Evolutionary conservation across 2,888 invertebrate genomes (phyloP), one percentile per base, ranked within the genome.

Genomic region (Drosophila hamatofila): DNA sequence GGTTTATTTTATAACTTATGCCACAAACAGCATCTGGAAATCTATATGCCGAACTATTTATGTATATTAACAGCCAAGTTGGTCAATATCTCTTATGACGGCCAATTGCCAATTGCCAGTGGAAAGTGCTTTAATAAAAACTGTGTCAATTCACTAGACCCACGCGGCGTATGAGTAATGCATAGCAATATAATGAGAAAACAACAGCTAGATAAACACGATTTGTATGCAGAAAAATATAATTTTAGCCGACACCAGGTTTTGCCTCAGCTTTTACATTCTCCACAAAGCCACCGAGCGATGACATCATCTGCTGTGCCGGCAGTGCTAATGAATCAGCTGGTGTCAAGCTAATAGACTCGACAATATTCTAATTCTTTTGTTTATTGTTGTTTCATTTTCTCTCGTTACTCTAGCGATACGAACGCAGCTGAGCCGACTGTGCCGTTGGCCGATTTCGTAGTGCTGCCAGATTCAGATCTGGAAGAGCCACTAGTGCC

Each of bases 311-410:
- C 27, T 7, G 9, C 8, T n/a, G 9, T 46, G 46, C 30, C 49
- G 46, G 25, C 75, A 25, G 42, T 46, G 84, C 75, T 73, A 88
- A 89, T 89, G 80, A 80, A 78, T 85, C 85, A 89, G 75, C 84
- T 71, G 73, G 49, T 41, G 12, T 35, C 61, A 44, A 41, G 51
- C 54, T 46, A 23, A 56, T 49, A 54, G 23, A 52, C 58, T 54
- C 54, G 56, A 55, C 25, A 55, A 57, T 42, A 59, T 49, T 61
- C n/a, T 23, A 48, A 64, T 48, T 57, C 49, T 35, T 65, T 16
- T 37, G 0, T 7, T 49, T 27, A 56, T 59, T 23, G 37, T 3
- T 11, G 16, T n/a, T 37, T 21, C 39, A 35, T 1, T 11, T 9
- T n/a, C 48, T 48, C 16, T 27, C 35, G 16, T 16, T 37, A 3